Percentiles rank a stretch among this genome's conserved stretches.
Conservation (phyloP, 2,888 invertebrate species). For the Tachina fera region DNA sequence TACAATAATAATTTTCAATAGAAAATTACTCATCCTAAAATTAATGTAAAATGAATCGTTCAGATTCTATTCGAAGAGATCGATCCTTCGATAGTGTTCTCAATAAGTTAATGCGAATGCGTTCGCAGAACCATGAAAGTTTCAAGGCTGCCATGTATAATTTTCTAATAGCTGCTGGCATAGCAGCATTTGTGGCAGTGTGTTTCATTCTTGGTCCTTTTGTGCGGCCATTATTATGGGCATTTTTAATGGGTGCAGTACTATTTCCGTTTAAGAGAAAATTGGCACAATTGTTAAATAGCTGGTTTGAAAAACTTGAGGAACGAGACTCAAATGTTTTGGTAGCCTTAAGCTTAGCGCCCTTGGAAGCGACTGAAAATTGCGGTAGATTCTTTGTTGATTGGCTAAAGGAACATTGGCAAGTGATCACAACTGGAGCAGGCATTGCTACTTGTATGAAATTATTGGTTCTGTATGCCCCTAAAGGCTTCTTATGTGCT, state of each 20-base stretch:
- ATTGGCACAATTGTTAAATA: slow-evolving; percentile 89
- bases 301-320: slow-evolving; percentile 90
- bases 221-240: slow-evolving; percentile 97
- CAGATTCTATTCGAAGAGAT: slow-evolving; percentile 80
- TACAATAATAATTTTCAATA: not conserved
- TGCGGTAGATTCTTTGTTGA: slow-evolving; percentile 89
- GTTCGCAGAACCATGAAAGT: slow-evolving; percentile 81
- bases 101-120: slow-evolving; percentile 79
- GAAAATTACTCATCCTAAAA: slow-evolving; percentile 3
- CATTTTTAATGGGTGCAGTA: slow-evolving; percentile 97
- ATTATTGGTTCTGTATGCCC: slow-evolving; percentile 85
- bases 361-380: slow-evolving; percentile 90
- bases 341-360: slow-evolving; percentile 85
- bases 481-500: slow-evolving; percentile 85
- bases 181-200: slow-evolving; percentile 85
- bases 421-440: slow-evolving; percentile 84
- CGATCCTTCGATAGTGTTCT: slow-evolving; percentile 82
- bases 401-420: slow-evolving; percentile 87
- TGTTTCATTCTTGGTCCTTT: slow-evolving; percentile 95
- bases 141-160: slow-evolving; percentile 83
- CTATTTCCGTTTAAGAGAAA: slow-evolving; percentile 97
- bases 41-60: slow-evolving; percentile 77
- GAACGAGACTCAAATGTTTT: slow-evolving; percentile 87
- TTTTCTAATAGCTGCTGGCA: slow-evolving; percentile 80
- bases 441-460: slow-evolving; percentile 79